phyloP scores from a whole-genome alignment of 2,888 invertebrate genomes.

The Trissoscelio sp. region DNA sequence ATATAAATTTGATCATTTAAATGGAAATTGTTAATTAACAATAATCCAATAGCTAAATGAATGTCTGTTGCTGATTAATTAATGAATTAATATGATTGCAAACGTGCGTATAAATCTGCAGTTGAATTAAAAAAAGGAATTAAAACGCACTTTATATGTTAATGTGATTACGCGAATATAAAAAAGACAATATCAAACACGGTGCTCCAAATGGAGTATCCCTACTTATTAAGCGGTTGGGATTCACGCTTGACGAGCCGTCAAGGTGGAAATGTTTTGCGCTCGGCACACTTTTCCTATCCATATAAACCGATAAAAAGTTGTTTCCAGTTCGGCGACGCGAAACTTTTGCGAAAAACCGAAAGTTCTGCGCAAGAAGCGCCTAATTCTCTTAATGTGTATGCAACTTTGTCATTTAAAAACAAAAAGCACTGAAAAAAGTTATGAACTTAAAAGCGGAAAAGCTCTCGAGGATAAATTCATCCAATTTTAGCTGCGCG shows the following conservation, averaged over 20 bases:
- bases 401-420: constrained; percentile 6
- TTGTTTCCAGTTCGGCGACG: constrained; percentile 48
- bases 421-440: constrained; percentile 7
- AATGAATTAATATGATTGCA: constrained; percentile 3
- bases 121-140: constrained; percentile 10
- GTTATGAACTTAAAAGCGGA: not conserved
- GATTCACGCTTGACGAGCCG: constrained; percentile 55
- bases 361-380: constrained; percentile 21
- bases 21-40: no score
- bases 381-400: not conserved
- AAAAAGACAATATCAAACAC: constrained; percentile 7
- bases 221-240: constrained; percentile 17
- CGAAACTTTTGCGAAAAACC: constrained; percentile 17
- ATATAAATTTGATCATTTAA: no score
- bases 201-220: constrained; percentile 4
- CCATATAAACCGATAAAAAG: constrained; percentile 45
- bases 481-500: constrained; percentile 1
- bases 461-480: not conserved
- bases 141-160: constrained; percentile 10
- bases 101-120: not conserved
- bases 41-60: no score
- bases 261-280: constrained; percentile 66
- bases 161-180: constrained; percentile 5
- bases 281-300: constrained; percentile 61
- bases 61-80: no score